phyloP scores from a whole-genome alignment of 2,888 invertebrate genomes.

The Rambutsinella grinnellia region DNA sequence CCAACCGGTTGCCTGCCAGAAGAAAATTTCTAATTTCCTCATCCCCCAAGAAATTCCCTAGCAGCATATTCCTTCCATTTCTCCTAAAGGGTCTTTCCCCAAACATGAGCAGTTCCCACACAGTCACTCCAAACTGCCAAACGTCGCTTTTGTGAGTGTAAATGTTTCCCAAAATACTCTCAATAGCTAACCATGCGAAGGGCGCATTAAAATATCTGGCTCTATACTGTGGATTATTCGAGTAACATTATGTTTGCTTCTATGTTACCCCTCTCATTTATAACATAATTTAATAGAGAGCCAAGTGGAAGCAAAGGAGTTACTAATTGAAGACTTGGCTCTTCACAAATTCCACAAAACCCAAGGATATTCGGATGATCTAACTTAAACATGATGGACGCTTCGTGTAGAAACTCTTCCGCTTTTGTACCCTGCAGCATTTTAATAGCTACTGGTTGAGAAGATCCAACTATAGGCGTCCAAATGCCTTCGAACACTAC shows the following conservation, averaged over 20 bases:
- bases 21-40: not conserved
- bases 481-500: not conserved
- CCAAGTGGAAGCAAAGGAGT: too few species aligned
- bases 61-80: too few species aligned
- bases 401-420: too few species aligned
- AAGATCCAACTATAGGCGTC: not conserved
- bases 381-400: not conserved
- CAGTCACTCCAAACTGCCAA: slow-evolving; percentile 71
- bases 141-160: too few species aligned
- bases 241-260: too few species aligned
- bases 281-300: too few species aligned
- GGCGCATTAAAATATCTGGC: too few species aligned
- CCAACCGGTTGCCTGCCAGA: not conserved
- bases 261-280: too few species aligned
- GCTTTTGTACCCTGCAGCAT: not conserved
- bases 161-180: too few species aligned
- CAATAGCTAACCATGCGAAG: too few species aligned
- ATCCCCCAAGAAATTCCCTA: too few species aligned
- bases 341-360: not conserved
- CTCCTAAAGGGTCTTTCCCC: not conserved
- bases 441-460: not conserved
- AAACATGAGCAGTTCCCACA: not conserved
- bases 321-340: not conserved
- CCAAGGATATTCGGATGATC: not conserved
- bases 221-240: too few species aligned